Percentiles rank a stretch among this genome's conserved stretches.
Conservation (phyloP, 2,888 invertebrate genomes). For the Erebia palarica region DNA sequence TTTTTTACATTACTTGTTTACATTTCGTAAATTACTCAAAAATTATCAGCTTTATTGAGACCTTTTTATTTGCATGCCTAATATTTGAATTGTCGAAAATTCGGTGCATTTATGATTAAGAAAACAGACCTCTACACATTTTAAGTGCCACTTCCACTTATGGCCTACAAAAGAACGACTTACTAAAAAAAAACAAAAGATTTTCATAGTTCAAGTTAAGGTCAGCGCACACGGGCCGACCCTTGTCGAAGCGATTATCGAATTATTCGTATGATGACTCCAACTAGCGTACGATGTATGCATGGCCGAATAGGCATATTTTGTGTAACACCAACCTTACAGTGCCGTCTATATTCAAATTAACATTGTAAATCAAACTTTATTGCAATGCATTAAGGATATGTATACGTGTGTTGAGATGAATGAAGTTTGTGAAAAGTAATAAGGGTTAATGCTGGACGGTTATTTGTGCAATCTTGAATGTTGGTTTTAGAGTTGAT, state of each 20-base stretch:
- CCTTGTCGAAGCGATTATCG: conserved; percentile 67
- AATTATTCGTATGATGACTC: conserved; percentile 64
- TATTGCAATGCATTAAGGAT: conserved; percentile 25
- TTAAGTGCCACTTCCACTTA: conserved; percentile 5
- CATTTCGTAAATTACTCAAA: no score
- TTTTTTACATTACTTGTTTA: no score
- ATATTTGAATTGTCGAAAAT: background rate
- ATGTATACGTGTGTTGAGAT: conserved; percentile 5
- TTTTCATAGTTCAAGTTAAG: conserved; percentile 48
- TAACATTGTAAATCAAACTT: conserved; percentile 30
- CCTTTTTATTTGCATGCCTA: no score
- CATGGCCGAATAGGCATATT: conserved; percentile 40
- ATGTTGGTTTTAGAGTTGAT: conserved; percentile 69
- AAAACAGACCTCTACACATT: conserved; percentile 1
- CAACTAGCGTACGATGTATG: conserved; percentile 39
- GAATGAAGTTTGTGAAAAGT: conserved; percentile 53
- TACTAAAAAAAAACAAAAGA: conserved; percentile 41
- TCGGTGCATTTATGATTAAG: background rate
- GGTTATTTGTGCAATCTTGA: conserved; percentile 75
- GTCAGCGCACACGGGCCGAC: conserved; percentile 61
- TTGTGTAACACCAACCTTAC: conserved; percentile 30
- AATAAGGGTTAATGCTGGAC: conserved; percentile 74
- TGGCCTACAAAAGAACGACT: conserved; percentile 34
- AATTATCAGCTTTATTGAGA: no score
- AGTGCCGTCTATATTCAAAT: conserved; percentile 16